A percentile compares a stretch with the other conserved stretches of the same genome.
Evolutionary conservation across 2,797 vertebrate species (phyloP).

Genomic region (Neosalanx taihuensis): DNA sequence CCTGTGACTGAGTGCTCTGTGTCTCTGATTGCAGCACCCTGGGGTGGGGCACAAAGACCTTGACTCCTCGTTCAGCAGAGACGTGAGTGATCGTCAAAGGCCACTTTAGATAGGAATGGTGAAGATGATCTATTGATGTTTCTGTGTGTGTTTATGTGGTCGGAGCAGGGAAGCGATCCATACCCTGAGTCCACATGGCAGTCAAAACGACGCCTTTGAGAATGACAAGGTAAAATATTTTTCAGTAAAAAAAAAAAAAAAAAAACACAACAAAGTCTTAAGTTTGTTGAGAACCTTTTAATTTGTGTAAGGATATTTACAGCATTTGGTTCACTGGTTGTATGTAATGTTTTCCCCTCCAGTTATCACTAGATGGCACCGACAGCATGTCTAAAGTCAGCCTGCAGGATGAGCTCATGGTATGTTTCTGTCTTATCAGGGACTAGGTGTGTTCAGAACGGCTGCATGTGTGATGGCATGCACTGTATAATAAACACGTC

Average conservation of each 20-base stretch:
- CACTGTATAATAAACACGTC: not conserved
- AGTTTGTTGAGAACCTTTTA: not conserved
- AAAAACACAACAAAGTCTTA: no score
- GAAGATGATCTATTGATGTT: not conserved
- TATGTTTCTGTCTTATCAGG: not conserved
- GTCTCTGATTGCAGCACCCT: slow-evolving; percentile 8
- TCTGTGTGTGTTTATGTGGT: slow-evolving; percentile 4
- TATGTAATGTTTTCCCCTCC: not conserved
- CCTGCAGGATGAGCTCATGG: not conserved
- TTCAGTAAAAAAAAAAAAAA: no score
- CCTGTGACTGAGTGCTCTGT: not conserved
- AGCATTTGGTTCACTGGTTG: not conserved
- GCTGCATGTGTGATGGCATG: not conserved
- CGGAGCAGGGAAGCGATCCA: not conserved
- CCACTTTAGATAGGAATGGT: not conserved
- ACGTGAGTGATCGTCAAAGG: slow-evolving; percentile 15
- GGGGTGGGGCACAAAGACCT: slow-evolving; percentile 10
- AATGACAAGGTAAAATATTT: not conserved
- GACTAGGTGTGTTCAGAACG: not conserved
- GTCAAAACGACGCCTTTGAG: slow-evolving; percentile 7
- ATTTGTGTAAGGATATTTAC: no score
- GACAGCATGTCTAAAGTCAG: not conserved
- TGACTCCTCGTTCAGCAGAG: slow-evolving; percentile 1
- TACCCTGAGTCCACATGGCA: not conserved
- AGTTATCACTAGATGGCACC: slow-evolving; percentile 53